Percentiles rank a stretch among this genome's conserved stretches.
These are phyloP conservation scores for Clunio marinus DNA, from an alignment of 2,888 invertebrate species.

Conservation along the genomic window DNA sequence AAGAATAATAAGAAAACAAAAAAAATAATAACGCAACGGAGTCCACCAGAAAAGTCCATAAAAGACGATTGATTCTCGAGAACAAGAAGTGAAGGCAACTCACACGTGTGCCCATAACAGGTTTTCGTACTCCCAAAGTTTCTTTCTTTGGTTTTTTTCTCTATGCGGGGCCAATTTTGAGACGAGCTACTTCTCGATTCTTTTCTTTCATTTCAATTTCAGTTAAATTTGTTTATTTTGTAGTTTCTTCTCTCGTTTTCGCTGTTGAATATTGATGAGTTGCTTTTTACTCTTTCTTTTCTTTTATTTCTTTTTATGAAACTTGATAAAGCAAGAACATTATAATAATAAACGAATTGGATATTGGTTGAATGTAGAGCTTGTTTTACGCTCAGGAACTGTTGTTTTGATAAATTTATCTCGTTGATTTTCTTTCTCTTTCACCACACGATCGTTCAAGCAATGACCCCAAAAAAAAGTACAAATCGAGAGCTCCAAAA, in stretches of 20 bases:
- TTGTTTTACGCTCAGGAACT: background rate
- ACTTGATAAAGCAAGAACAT: background rate
- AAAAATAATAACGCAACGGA: background rate
- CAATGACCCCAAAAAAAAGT: background rate
- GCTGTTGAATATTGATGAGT: slow-evolving; percentile 10
- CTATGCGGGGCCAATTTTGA: background rate
- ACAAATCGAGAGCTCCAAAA: background rate
- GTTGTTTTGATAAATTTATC: slow-evolving; percentile 7
- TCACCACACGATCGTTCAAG: too few relatives aligned
- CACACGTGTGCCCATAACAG: slow-evolving; percentile 35
- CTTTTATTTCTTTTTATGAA: too few relatives aligned
- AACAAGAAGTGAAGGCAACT: background rate
- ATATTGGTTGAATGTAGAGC: background rate
- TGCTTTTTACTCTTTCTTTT: too few relatives aligned
- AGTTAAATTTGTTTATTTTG: slow-evolving; percentile 1
- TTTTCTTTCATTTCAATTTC: background rate
- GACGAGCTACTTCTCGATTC: background rate
- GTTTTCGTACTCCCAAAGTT: background rate
- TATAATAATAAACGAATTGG: background rate
- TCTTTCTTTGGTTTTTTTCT: background rate
- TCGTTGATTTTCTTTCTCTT: too few relatives aligned
- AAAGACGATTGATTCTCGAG: slow-evolving; percentile 30
- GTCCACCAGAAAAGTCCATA: slow-evolving; percentile 7
- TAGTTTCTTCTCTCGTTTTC: too few relatives aligned
- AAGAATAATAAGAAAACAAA: slow-evolving; percentile 7